phyloP scores from a whole-genome alignment of 1,140 invertebrate genomes.

The Theocolax elegans region DNA sequence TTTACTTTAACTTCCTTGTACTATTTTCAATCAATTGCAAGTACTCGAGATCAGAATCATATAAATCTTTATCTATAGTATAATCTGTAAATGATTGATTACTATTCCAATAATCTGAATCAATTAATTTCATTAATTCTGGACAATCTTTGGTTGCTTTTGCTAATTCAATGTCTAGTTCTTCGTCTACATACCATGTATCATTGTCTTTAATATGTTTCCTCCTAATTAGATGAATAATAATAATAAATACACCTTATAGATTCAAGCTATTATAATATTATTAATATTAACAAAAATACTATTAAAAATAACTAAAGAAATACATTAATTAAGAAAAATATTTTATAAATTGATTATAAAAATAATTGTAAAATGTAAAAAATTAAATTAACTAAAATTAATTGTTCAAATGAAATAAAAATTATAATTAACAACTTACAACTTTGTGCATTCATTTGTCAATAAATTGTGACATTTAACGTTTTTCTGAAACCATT shows the following conservation, averaged over 20 bases:
- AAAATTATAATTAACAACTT: slow-evolving; percentile 28
- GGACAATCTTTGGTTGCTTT: slow-evolving; percentile 53
- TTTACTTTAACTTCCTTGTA: slow-evolving; percentile 56
- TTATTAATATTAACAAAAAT: slow-evolving; percentile 2
- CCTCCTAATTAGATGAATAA: no score
- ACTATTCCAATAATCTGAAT: slow-evolving; percentile 41
- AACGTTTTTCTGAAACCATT: slow-evolving; percentile 60
- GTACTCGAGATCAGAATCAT: slow-evolving; percentile 54
- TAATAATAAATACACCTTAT: slow-evolving; percentile 28
- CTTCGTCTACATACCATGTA: slow-evolving; percentile 50
- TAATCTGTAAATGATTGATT: slow-evolving; percentile 44
- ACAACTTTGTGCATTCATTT: slow-evolving; percentile 56
- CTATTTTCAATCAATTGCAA: slow-evolving; percentile 52
- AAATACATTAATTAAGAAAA: no score
- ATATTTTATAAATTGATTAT: no score
- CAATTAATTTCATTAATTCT: slow-evolving; percentile 52
- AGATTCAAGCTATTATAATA: not conserved
- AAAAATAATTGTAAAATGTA: not conserved
- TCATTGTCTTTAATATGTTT: slow-evolving; percentile 51
- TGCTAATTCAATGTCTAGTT: slow-evolving; percentile 54
- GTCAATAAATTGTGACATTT: slow-evolving; percentile 53
- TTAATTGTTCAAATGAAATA: not conserved
- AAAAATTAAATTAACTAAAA: not conserved
- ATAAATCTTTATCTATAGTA: slow-evolving; percentile 52
- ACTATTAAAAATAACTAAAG: no score